A percentile compares a stretch with the other conserved stretches of the same genome.
phyloP scores from a whole-genome alignment of 2,797 vertebrate genomes.

The Channa striata region DNA sequence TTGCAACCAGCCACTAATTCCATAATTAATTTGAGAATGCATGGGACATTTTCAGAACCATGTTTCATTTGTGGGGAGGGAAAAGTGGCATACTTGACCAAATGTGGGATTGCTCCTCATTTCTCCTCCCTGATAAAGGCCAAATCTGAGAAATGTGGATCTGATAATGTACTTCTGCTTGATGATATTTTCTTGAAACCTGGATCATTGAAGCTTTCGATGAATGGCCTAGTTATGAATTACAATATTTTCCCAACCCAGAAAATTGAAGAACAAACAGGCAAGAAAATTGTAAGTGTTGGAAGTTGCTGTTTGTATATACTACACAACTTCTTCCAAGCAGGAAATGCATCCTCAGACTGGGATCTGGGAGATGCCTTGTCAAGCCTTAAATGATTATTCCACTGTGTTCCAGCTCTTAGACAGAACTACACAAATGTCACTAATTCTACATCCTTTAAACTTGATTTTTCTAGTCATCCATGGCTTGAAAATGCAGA shows the following conservation, averaged over 20 bases:
- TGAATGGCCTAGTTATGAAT: constrained; percentile 3
- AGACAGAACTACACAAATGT: constrained; percentile 2
- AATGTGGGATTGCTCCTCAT: constrained; percentile 10
- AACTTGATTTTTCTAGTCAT: too few relatives aligned
- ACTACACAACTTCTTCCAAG: not conserved
- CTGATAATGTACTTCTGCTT: not conserved
- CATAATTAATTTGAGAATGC: not conserved
- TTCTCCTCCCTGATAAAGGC: constrained; percentile 12
- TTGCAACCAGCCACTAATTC: constrained; percentile 3
- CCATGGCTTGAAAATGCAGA: too few relatives aligned
- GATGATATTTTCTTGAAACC: constrained; percentile 21
- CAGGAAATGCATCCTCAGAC: not conserved
- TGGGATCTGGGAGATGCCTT: too few relatives aligned
- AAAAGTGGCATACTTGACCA: constrained; percentile 1
- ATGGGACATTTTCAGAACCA: constrained; percentile 1
- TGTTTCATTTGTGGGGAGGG: constrained; percentile 8
- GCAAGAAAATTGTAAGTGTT: not conserved
- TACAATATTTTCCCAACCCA: not conserved
- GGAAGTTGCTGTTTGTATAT: constrained; percentile 2
- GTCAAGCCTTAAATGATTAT: not conserved
- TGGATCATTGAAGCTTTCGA: not conserved
- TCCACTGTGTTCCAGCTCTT: not conserved
- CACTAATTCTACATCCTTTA: not conserved
- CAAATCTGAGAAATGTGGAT: constrained; percentile 8
- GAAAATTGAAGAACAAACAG: not conserved